These are phyloP conservation scores for Papilio polyxenes DNA, from an alignment of 1,140 invertebrate genomes.

Conservation along the genomic window DNA sequence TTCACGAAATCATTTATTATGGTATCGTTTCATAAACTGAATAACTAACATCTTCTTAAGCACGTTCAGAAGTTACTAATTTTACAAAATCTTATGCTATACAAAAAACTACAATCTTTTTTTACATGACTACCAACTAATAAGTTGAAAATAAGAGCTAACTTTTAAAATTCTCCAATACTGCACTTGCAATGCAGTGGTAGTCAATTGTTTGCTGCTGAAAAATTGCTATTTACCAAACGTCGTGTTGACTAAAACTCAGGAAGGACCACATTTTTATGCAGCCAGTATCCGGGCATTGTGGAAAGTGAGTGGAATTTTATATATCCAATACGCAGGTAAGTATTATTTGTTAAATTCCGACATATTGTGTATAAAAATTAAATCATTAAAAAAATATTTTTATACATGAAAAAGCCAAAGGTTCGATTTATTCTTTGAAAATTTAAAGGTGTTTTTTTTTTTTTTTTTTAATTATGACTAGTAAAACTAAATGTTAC, in stretches of 20 bases:
- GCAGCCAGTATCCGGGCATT: constrained; percentile 36
- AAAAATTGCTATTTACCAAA: constrained; percentile 41
- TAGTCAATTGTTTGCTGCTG: constrained; percentile 37
- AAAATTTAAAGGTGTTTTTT: no score
- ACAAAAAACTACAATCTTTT: no score
- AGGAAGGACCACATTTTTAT: constrained; percentile 31
- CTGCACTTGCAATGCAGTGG: constrained; percentile 33
- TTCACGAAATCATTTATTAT: no score
- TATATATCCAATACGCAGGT: background rate
- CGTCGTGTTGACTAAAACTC: constrained; percentile 29
- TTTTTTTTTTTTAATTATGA: no score
- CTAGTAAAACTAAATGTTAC: background rate
- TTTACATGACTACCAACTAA: background rate
- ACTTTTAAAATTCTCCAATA: constrained; percentile 30
- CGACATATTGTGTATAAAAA: background rate
- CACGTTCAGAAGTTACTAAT: background rate
- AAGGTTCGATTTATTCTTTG: background rate
- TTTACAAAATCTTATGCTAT: background rate
- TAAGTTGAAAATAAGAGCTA: background rate
- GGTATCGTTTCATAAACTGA: no score
- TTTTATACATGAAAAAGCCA: background rate
- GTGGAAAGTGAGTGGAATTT: constrained; percentile 13
- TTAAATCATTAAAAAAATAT: background rate
- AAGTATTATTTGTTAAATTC: background rate
- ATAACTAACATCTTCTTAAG: background rate